Evolutionary conservation across 2,797 vertebrate genomes (phyloP).

Genomic region (Halcyon badia): DNA sequence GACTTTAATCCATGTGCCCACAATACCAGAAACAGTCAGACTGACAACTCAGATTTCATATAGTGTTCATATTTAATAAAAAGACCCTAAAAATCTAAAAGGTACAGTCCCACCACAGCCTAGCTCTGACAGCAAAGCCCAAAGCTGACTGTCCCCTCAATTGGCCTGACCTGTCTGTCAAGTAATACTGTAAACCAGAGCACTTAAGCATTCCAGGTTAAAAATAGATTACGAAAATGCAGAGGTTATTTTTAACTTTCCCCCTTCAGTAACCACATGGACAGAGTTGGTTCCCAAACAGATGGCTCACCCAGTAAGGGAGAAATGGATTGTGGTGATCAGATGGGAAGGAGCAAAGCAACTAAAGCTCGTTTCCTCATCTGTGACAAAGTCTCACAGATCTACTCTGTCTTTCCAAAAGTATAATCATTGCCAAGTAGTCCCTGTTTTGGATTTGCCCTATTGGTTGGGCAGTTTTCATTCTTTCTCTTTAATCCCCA

Average conservation of each 20-base stretch:
- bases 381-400: background rate
- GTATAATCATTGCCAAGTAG: background rate
- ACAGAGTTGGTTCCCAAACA: background rate
- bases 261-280: background rate
- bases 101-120: background rate
- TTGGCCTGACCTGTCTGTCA: background rate
- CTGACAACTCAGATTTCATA: background rate
- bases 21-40: background rate
- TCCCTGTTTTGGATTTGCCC: background rate
- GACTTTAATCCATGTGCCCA: background rate
- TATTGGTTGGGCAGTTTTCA: background rate
- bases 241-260: conserved; percentile 39
- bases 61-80: background rate
- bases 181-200: background rate
- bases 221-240: conserved; percentile 46
- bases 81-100: background rate
- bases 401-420: background rate
- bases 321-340: background rate
- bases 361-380: background rate
- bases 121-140: background rate
- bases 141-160: background rate
- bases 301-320: background rate
- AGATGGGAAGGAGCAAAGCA: background rate
- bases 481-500: background rate
- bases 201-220: conserved; percentile 2